Evolutionary conservation across 2,888 invertebrate species (phyloP).

Genomic region (Lasiommata megera): DNA sequence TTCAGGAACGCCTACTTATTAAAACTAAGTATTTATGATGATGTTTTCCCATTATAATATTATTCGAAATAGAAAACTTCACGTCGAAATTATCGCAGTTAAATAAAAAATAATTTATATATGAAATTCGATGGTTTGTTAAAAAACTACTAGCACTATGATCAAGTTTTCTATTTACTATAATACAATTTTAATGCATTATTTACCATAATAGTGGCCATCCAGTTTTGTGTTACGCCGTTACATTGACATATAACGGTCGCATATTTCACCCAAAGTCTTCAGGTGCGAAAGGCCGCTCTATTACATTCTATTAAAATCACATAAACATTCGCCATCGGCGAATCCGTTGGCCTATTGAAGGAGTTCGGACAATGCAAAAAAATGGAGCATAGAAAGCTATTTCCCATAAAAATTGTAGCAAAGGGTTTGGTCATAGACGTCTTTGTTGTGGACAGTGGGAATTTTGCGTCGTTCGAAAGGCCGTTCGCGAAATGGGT

Average conservation of each 20-base stretch:
- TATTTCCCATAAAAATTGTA: constrained; percentile 76
- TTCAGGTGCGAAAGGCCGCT: constrained; percentile 46
- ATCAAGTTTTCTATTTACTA: background rate
- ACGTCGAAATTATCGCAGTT: too few species aligned
- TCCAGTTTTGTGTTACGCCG: constrained; percentile 26
- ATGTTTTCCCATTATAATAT: too few species aligned
- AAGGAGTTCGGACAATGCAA: constrained; percentile 72
- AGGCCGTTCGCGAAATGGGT: constrained; percentile 64
- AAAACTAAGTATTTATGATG: too few species aligned
- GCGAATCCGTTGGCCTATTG: constrained; percentile 61
- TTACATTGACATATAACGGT: constrained; percentile 60
- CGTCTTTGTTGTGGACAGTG: constrained; percentile 69
- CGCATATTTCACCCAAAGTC: constrained; percentile 46
- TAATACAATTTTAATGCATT: background rate
- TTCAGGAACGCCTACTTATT: too few species aligned
- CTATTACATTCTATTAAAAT: constrained; percentile 67
- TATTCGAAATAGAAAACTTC: too few species aligned
- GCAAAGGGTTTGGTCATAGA: constrained; percentile 68
- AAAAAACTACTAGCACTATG: too few species aligned
- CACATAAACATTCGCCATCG: constrained; percentile 68
- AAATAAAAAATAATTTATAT: too few species aligned
- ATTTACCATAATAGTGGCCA: background rate
- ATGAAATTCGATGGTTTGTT: too few species aligned
- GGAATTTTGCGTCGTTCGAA: constrained; percentile 66
- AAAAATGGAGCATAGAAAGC: constrained; percentile 75